Evolutionary conservation across 2,113 vertebrate genomes (phyloP), one percentile per base, ranked within the genome.

Genomic region (Alethe diademata): DNA sequence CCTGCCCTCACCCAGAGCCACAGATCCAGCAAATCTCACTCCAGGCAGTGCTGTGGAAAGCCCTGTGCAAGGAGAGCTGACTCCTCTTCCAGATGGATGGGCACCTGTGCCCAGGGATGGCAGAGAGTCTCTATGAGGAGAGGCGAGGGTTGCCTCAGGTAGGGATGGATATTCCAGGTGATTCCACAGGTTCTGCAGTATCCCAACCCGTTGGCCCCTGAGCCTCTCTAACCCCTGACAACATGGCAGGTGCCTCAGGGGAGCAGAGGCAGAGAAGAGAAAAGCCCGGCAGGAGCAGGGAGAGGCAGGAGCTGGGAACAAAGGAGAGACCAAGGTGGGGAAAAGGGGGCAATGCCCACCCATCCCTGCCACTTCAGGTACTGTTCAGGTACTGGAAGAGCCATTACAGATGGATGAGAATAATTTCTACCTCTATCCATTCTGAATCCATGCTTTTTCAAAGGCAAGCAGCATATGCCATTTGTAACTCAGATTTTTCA

Each of bases 81-180:
- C 24, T n/a, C 24, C 40, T 79, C 3, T 18, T 53, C n/a, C 57
- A 53, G 28, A 35, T 1, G 9, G 31, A 31, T 12, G 8, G 12
- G 67, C 48, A 48, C 9, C 40, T 1, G 4, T 0, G 14, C 66
- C 56, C 33, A 11, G 51, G 9, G 16, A 3, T 0, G 0, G 35
- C 62, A 26, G 47, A 1, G 15, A 38, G 12, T 5, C 25, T 8
- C 62, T 13, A 9, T 3, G 54, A 88, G 40, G 45, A 36, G 26
- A 9, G 4, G 25, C 0, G 0, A 2, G 20, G 16, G 54, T 64
- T 45, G 66, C 43, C 18, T 9, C 3, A 3, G 48, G 43, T 4
- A 6, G 20, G 20, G 19, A 36, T 1, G 1, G 54, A 14, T 1
- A 1, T 65, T 80, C n/a, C 7, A 1, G 58, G 22, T 0, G 0